Evolutionary conservation across 1,140 invertebrate genomes (phyloP), one percentile per base, ranked within the genome.

Genomic region (Planococcus citri): DNA sequence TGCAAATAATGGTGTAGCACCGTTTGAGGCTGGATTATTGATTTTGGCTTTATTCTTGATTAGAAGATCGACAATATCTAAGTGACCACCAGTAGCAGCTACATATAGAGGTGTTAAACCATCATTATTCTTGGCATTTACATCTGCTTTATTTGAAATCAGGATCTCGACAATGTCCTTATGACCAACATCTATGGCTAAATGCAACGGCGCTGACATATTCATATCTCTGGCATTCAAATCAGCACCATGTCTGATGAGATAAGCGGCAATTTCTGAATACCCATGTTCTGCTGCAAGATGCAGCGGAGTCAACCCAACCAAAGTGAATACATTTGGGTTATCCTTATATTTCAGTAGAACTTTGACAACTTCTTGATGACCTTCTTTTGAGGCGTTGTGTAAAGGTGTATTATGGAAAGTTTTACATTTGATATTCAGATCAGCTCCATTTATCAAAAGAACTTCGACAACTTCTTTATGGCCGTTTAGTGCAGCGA

Each of bases 351-450:
- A 58, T 68, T 69, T 58, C 60, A 74, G 9, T 57, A 74, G 27
- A 70, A n/a, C n/a, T n/a, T n/a, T n/a, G 51, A n/a, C n/a, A n/a
- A n/a, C n/a, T n/a, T n/a, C 90, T 70, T 85, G 80, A 77, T 97
- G 94, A 29, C 91, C 93, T 80, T 96, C 93, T 75, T 94, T 95
- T 22, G 93, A 91, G 6, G 93, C 88, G 74, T 91, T 94, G 77
- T 97, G 94, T 37, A 97, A 77, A 1, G 94, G 93, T 4, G 93
- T 95, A 92, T 92, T 95, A 0, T 94, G 94, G 6, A 20, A 24
- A n/a, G 12, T 29, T 21, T 29, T 33, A 12, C 10, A 1, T 4
- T 27, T 10, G 38, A 33, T 27, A 2, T 33, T 10, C 8, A 6
- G 17, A 12, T 21, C 24, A 12, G 14, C 38, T 57, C 58, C 29